phyloP scores from a whole-genome alignment of 2,797 vertebrate genomes.

The Gallinago stenura region DNA sequence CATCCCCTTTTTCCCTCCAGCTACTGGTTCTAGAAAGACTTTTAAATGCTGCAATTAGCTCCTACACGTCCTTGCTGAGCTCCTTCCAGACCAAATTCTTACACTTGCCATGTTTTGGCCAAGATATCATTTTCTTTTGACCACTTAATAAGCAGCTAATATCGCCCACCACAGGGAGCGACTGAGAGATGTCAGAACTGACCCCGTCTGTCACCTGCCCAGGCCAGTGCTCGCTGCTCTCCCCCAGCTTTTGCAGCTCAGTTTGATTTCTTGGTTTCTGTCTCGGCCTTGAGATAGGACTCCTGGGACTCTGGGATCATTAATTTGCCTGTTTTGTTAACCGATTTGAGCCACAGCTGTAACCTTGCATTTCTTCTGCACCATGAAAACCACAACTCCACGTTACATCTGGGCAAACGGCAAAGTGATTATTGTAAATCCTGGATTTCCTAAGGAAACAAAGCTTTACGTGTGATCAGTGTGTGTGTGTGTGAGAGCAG shows the following conservation, averaged over 20 bases:
- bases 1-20: not conserved
- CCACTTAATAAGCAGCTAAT: not conserved
- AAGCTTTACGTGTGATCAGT: not conserved
- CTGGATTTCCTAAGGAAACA: not conserved
- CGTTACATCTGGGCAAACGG: not conserved
- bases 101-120: not conserved
- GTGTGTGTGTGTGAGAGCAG: not conserved
- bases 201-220: not conserved
- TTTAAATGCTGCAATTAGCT: not conserved
- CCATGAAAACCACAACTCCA: not conserved
- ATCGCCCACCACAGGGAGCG: not conserved
- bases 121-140: not conserved
- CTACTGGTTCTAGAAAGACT: not conserved
- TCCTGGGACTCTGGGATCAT: not conserved
- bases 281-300: not conserved
- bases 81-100: not conserved
- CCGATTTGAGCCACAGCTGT: not conserved
- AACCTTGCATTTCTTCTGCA: not conserved
- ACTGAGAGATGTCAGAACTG: not conserved
- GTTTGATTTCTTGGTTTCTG: not conserved
- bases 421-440: not conserved
- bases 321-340: not conserved
- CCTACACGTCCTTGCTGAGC: not conserved
- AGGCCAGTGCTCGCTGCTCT: not conserved
- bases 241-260: not conserved